These are phyloP conservation scores for Diploscapter pachys DNA, from an alignment of 1,140 invertebrate genomes.

Conservation along the genomic window DNA sequence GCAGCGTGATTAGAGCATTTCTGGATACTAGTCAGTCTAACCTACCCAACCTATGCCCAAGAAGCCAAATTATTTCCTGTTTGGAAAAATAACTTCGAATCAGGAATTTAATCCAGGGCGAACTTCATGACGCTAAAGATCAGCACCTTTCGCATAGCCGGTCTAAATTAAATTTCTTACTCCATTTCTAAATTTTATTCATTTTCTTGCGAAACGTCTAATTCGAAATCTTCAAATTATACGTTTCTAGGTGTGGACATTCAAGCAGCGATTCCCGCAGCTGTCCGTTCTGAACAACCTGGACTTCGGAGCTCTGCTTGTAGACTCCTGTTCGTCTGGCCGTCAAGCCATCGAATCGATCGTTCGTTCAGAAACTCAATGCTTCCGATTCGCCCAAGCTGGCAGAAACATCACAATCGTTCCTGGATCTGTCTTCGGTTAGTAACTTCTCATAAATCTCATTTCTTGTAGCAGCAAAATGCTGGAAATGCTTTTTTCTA, in stretches of 20 bases:
- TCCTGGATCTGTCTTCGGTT: conserved; percentile 51
- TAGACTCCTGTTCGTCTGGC: conserved; percentile 44
- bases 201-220: no score
- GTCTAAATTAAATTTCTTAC: no score
- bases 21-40: no score
- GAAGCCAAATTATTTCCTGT: no score
- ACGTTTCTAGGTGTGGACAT: conserved; percentile 39
- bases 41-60: no score
- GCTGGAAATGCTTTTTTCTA: neutral
- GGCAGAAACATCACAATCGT: conserved; percentile 51
- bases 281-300: conserved; percentile 40
- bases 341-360: conserved; percentile 47
- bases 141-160: no score
- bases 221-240: no score
- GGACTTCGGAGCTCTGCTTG: conserved; percentile 53
- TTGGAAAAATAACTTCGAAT: no score
- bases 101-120: no score
- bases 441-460: neutral
- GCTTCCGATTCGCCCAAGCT: conserved; percentile 49
- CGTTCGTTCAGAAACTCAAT: conserved; percentile 48
- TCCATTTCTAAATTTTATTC: no score
- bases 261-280: conserved; percentile 45
- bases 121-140: no score
- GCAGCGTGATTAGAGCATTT: no score
- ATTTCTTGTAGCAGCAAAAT: neutral